Evolutionary conservation across 2,888 invertebrate genomes (phyloP), one percentile per base, ranked within the genome.

Genomic region (Luperina testacea): DNA sequence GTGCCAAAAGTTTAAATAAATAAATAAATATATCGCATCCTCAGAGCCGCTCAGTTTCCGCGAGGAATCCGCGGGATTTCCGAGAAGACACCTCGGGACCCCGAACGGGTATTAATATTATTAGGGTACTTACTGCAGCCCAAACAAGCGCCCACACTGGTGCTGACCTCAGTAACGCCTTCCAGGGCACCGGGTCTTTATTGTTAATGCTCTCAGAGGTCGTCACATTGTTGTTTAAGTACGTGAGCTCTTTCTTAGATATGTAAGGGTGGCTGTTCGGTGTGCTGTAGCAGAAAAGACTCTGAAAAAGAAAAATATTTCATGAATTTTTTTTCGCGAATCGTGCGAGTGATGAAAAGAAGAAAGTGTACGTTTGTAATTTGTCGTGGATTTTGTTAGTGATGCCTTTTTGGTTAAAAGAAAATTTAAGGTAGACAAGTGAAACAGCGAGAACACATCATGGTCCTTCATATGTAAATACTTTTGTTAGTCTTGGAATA

Each of bases 61-160:
- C 53, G 53, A 8, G 20, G 17, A 51, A 51, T 51, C 17, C 51
- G 17, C 51, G 51, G 17, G 7, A 7, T 17, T 51, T 51, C 51
- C 17, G 2, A 51, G 17, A 20, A 53, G 51, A 53, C 2, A 20
- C 20, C 8, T 20, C 2, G 53, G 20, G 53, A 53, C 20, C 20
- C 51, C 20, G 20, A 20, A 53, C 20, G 20, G 20, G 20, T 53
- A 20, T 57, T 57, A 57, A 57, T 11, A 57, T 57, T 57, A n/a
- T n/a, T 7, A 61, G n/a, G 17, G 27, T 63, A 95, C 97, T 97
- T 90, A 97, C 97, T 86, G 98, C 98, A 81, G 98, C 98, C 72
- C 97, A 97, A 24, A 98, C 97, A 27, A 98, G 92, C 0, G 98
- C 98, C 97, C 98, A 98, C 82, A 98, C 96, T 0, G 98, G 98